A percentile compares a stretch with the other conserved stretches of the same genome.
Evolutionary conservation across 2,888 invertebrate genomes (phyloP).

Genomic region (Teinopalpus imperialis): DNA sequence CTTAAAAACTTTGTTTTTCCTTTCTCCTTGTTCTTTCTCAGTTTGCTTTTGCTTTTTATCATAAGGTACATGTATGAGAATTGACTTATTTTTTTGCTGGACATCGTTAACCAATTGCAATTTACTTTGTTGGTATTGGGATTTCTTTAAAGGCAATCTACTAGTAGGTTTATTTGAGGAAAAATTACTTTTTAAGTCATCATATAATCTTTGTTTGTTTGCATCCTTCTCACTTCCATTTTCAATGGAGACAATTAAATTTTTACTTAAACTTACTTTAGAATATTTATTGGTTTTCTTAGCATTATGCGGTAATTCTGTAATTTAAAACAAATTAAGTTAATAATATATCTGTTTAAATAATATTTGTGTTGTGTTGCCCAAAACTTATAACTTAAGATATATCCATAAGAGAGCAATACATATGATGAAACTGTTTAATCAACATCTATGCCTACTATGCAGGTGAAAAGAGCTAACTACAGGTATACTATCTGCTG

Average conservation of each 20-base stretch:
- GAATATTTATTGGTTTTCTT: conserved; percentile 38
- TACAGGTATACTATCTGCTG: no score
- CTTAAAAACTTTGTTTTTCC: conserved; percentile 21
- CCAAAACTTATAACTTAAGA: no score
- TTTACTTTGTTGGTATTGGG: conserved; percentile 5
- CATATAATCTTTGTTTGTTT: conserved; percentile 42
- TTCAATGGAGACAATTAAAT: conserved; percentile 41
- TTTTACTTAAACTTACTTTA: conserved; percentile 53
- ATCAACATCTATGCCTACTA: no score
- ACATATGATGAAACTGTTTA: no score
- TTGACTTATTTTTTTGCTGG: conserved; percentile 39
- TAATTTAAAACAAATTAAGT: neutral
- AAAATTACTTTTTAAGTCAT: conserved; percentile 34
- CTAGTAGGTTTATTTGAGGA: conserved; percentile 37
- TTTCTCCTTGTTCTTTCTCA: conserved; percentile 24
- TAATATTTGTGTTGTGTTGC: no score
- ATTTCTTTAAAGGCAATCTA: conserved; percentile 26
- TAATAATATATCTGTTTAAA: no score
- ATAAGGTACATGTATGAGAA: conserved; percentile 56
- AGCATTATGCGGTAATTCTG: conserved; percentile 41
- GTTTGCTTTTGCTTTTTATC: conserved; percentile 41
- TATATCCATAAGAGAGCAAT: no score
- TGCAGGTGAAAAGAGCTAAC: no score
- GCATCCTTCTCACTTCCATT: conserved; percentile 44
- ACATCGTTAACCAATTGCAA: conserved; percentile 37